Base-by-base conservation (phyloP, 1,140 invertebrate genomes). In the Drosophila quadrilineata region DNA sequence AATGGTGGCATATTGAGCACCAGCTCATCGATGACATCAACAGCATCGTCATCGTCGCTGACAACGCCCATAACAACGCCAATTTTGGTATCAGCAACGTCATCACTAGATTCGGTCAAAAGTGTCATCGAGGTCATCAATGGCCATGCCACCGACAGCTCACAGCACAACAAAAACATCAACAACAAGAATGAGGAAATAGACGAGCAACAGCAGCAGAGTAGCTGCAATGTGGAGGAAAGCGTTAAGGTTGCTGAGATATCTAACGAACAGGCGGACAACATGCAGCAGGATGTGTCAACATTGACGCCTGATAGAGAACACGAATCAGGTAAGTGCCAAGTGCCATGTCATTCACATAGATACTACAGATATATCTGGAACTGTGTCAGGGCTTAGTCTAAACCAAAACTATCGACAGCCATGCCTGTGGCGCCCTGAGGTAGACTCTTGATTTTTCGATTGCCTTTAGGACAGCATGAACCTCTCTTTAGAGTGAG, bases 81-180 rank as follows among this genome's bases (percentile, higher is more conserved):
- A 64, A 86, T 69, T 73, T 53, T 88, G 60, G 67, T 88, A 64
- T 88, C 87, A 45, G 74, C 82, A 48, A 87, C 87, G 59, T 88
- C 87, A 53, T 88, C 87, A 41, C 64, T 79, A 33, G 87, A 88
- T 79, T 88, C 87, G 36, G 77, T 88, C 49, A 75, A 87, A 69
- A 88, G 87, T 76, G 87, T 80, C 74, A 88, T 88, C 48, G 77
- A 87, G 72, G 80, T 85, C 53, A 56, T 60, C 66, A 84, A 85
- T 53, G 72, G 60, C n/a, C 28, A 31, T 50, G 65, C 29, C 52
- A 49, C 8, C 38, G 59, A 54, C 41, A 65, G 35, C n/a, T 12
- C 28, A 40, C 40, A 17, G 21, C 50, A 28, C 31, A 53, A 48
- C 54, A 76, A 50, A 50, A 56, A 41, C 54, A 48, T 19, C 53